Evolutionary conservation across 1,140 invertebrate species (phyloP), one percentile per base, ranked within the genome.

Genomic region (Eriocheir sinensis): DNA sequence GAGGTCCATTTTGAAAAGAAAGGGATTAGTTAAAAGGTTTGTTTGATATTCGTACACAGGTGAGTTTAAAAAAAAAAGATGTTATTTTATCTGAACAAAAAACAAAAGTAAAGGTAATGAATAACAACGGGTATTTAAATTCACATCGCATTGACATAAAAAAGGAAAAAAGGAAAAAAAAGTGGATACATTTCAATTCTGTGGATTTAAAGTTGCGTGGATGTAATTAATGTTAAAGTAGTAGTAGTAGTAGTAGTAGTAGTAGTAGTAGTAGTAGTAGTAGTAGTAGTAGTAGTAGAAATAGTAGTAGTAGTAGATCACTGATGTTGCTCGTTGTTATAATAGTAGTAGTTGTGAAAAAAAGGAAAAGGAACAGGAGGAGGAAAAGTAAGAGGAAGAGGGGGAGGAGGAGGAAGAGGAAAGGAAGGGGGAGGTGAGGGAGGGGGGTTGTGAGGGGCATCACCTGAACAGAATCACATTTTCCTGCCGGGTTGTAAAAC

Each of bases 401-500:
- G n/a, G n/a, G n/a, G n/a, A n/a, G n/a, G n/a, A 48, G 53, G 6
- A 72, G 6, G 44, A 48, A 48, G 60, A 72, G 60, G 60, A n/a
- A 21, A 21, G n/a, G 60, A n/a, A 72, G 17, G 27, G 6, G 27
- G 27, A 15, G 15, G 44, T 48, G 44, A 72, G 27, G 17, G 6
- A 21, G 60, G n/a, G 60, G 60, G 21, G 4, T 48, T 48, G 15
- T 48, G 60, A n/a, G n/a, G 60, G 4, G 60, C 60, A n/a, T 72
- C 60, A 72, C 60, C 60, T 72, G 60, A 72, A 72, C 60, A 72
- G 60, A 72, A 72, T 72, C 60, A n/a, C 60, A 72, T 72, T 72
- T 72, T 72, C 60, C 60, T 8, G 4, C 12, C 21, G n/a, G 60
- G 60, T 72, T 72, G 60, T 72, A 72, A 72, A n/a, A 72, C 60